phyloP scores from a whole-genome alignment of 2,888 invertebrate species.

The Papilio elwesi region DNA sequence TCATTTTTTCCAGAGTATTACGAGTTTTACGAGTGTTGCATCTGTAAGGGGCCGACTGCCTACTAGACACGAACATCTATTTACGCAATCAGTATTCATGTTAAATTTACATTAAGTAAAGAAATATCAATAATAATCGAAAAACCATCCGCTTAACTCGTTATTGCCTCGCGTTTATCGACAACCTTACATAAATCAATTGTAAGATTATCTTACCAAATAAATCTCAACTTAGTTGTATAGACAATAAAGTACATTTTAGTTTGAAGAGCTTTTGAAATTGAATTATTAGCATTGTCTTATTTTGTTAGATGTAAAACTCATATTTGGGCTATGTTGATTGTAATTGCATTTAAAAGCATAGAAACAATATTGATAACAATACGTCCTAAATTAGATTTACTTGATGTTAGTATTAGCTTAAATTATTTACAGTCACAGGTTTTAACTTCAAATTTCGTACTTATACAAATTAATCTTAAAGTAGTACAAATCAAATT shows the following conservation, averaged over 20 bases:
- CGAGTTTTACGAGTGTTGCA: conserved; percentile 61
- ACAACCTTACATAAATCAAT: conserved; percentile 24
- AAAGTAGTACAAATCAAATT: too few relatives aligned
- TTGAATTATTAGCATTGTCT: conserved; percentile 1
- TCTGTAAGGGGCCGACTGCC: conserved; percentile 66
- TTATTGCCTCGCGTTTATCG: conserved; percentile 62
- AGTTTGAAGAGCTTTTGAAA: conserved; percentile 21
- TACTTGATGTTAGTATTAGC: conserved; percentile 18
- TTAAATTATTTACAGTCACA: conserved; percentile 17
- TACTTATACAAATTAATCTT: too few relatives aligned
- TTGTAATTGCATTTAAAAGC: conserved; percentile 21
- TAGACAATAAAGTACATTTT: conserved; percentile 6
- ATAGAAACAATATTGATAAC: conserved; percentile 19
- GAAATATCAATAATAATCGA: conserved; percentile 43
- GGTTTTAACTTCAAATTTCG: too few relatives aligned
- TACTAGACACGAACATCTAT: conserved; percentile 79
- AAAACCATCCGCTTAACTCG: conserved; percentile 62
- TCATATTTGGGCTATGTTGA: conserved; percentile 25
- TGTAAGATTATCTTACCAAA: conserved; percentile 37
- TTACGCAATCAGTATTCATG: conserved; percentile 81
- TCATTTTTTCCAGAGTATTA: conserved; percentile 67
- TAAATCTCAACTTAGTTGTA: conserved; percentile 43
- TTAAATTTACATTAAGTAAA: conserved; percentile 61
- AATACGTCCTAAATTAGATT: conserved; percentile 25
- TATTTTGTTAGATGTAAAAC: background rate